These are phyloP conservation scores for Leucopsar rothschildi DNA, from an alignment of 2,113 vertebrate genomes.

Conservation along the genomic window DNA sequence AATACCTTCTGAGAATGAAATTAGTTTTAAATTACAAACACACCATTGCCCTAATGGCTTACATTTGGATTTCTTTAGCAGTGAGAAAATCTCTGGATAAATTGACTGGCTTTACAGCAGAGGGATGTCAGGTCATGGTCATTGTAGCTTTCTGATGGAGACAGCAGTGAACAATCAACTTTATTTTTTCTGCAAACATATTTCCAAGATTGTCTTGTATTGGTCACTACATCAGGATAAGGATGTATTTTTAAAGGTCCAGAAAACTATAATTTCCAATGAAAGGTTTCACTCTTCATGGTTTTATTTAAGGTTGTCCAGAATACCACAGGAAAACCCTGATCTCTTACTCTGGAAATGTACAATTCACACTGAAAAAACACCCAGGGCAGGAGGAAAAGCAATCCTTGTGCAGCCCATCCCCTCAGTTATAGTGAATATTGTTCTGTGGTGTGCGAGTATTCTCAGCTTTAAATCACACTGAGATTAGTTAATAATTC, in stretches of 20 bases:
- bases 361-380: background rate
- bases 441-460: accelerated
- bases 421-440: background rate
- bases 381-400: background rate
- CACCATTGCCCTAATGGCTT: background rate
- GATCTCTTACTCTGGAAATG: background rate
- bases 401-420: background rate
- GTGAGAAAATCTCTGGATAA: background rate
- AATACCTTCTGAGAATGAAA: background rate
- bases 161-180: background rate
- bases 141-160: background rate
- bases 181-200: background rate
- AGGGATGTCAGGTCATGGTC: background rate
- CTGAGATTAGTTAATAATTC: background rate
- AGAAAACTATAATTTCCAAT: background rate
- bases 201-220: background rate
- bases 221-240: background rate
- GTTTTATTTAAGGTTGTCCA: background rate
- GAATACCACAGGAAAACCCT: background rate
- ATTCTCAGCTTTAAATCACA: background rate
- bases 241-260: background rate
- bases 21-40: constrained; percentile 1
- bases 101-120: background rate
- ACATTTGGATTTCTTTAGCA: background rate
- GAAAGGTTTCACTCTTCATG: background rate